These are phyloP conservation scores for Phoenicopterus ruber DNA, from an alignment of 2,113 vertebrate species.

Conservation along the genomic window DNA sequence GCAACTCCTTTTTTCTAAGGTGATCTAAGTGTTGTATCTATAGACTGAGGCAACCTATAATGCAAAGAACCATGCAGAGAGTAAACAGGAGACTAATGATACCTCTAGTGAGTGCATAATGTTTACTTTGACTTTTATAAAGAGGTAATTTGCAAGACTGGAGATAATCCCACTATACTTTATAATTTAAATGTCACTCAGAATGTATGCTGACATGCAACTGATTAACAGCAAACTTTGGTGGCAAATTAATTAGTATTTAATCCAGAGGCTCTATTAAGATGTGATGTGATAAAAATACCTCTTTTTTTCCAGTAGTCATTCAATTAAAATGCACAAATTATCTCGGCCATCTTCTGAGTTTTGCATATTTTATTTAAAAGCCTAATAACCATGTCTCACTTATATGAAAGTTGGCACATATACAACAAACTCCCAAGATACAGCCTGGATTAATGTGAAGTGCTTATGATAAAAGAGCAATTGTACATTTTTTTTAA, in stretches of 20 bases:
- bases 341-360: neutral
- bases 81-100: slow-evolving; percentile 40
- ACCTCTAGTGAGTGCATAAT: neutral
- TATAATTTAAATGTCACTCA: slow-evolving; percentile 72
- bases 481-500: slow-evolving; percentile 6
- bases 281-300: slow-evolving; percentile 60
- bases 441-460: slow-evolving; percentile 12
- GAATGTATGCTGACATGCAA: slow-evolving; percentile 56
- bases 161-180: slow-evolving; percentile 68
- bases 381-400: slow-evolving; percentile 51
- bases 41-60: slow-evolving; percentile 22
- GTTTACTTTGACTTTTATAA: slow-evolving; percentile 70
- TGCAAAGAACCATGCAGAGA: neutral
- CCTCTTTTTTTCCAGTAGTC: neutral
- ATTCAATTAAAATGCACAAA: slow-evolving; percentile 43
- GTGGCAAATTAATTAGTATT: slow-evolving; percentile 74
- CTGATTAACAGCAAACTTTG: slow-evolving; percentile 71
- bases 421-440: slow-evolving; percentile 47
- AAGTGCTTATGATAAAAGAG: slow-evolving; percentile 40
- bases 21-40: neutral
- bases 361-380: slow-evolving; percentile 48
- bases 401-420: slow-evolving; percentile 41
- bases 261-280: slow-evolving; percentile 65
- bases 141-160: slow-evolving; percentile 70
- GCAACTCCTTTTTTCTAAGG: neutral